Evolutionary conservation across 2,888 invertebrate genomes (phyloP), one percentile per base, ranked within the genome.

Genomic region (Ceratothoa steindachneri): DNA sequence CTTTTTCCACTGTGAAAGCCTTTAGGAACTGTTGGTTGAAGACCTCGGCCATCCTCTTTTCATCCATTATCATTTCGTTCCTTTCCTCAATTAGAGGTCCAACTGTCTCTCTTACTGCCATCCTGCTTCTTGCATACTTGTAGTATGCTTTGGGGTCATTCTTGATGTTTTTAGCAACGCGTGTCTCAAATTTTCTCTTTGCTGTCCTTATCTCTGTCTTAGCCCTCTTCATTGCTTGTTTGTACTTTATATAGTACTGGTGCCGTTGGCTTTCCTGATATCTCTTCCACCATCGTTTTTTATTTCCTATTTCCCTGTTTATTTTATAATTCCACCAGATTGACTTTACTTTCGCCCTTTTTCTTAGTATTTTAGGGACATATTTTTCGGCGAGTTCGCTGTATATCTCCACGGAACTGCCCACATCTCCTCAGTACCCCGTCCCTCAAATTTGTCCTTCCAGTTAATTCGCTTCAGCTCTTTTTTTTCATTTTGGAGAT

Each of bases 131-230:
- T 9, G 60, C 60, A 60, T 60, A 60, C 60, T 9, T n/a, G n/a
- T n/a, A 60, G 60, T 60, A 60, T 9, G 60, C 60, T 60, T 60
- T 60, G 5, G 60, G 60, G 24, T 60, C n/a, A 5, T 60, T 60
- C n/a, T 60, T 60, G 5, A 41, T 41, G n/a, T 60, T 60, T n/a
- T n/a, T 24, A 60, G 60, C 60, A 7, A 60, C 7, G 5, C n/a
- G 5, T 9, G 9, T 22, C n/a, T 22, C 24, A 24, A 9, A 60
- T n/a, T 7, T 24, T 60, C 60, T 60, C n/a, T 60, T 60, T 60
- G 60, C n/a, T 22, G 5, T 60, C 24, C 60, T n/a, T 9, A 60
- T 60, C n/a, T n/a, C n/a, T 22, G 5, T 60, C 24, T 19, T 24
- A n/a, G 60, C 24, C n/a, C 24, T 24, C 5, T 60, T 60, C 60